A percentile compares a stretch with the other conserved stretches of the same genome.
These are phyloP conservation scores for Otis tarda DNA, from an alignment of 2,113 vertebrate genomes.

Conservation along the genomic window DNA sequence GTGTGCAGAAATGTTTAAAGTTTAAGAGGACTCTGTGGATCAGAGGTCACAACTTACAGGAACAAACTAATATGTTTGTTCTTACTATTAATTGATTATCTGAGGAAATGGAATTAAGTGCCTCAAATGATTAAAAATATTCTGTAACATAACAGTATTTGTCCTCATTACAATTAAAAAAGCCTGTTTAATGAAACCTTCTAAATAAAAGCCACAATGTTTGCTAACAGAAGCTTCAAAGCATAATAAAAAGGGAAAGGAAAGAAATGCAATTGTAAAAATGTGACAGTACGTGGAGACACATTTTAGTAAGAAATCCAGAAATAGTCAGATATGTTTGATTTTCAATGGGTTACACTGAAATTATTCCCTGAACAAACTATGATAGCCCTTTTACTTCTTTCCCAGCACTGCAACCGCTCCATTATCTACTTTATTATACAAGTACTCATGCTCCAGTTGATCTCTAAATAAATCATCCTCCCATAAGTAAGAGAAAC, in stretches of 20 bases:
- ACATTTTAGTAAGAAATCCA: not conserved
- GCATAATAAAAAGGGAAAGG: not conserved
- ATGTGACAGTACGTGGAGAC: not conserved
- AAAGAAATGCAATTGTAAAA: not conserved
- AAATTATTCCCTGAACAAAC: slow-evolving; percentile 8
- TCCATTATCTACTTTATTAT: slow-evolving; percentile 42
- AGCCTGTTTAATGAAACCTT: not conserved
- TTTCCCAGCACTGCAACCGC: not conserved
- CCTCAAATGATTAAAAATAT: not conserved
- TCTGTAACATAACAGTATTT: not conserved
- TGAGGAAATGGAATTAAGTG: not conserved
- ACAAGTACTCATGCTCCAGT: slow-evolving; percentile 20
- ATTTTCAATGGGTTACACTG: not conserved
- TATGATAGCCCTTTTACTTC: not conserved
- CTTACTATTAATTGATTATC: not conserved
- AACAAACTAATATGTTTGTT: not conserved
- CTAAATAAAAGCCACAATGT: not conserved
- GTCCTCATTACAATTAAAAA: not conserved
- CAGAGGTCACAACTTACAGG: not conserved
- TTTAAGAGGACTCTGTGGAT: not conserved
- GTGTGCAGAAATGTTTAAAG: not conserved
- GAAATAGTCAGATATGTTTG: not conserved
- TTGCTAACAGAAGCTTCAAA: not conserved
- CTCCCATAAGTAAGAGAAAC: slow-evolving; percentile 37
- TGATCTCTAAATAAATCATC: slow-evolving; percentile 64